Evolutionary conservation across 1,140 invertebrate species (phyloP).

Genomic region (Xylocopa sonorina): DNA sequence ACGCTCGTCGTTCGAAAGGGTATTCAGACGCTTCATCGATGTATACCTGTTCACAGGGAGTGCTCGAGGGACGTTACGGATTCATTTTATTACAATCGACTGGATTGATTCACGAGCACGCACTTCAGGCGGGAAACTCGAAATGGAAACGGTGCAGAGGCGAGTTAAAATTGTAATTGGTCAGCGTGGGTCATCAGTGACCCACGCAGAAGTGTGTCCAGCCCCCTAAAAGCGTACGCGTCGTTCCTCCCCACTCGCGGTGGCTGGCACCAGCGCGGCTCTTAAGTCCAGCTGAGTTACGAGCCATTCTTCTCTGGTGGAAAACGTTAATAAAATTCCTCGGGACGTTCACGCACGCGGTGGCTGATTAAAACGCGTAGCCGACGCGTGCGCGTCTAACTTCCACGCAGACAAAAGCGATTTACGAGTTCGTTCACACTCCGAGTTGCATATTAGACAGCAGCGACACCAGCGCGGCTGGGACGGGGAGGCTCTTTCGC

Average conservation of each 20-base stretch:
- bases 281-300: constrained; percentile 2
- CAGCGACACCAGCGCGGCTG: not conserved
- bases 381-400: constrained; percentile 25
- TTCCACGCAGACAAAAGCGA: constrained; percentile 42
- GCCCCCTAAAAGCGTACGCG: not conserved
- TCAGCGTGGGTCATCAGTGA: not conserved
- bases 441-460: constrained; percentile 45
- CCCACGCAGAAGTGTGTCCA: not conserved
- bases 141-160: too few species aligned
- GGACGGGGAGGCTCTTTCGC: too few species aligned
- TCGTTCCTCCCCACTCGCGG: too few species aligned
- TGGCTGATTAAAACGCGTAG: constrained; percentile 30
- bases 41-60: too few species aligned
- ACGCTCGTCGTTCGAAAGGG: not conserved
- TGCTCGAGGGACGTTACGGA: too few species aligned
- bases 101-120: too few species aligned
- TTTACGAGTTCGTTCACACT: constrained; percentile 64
- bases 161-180: too few species aligned
- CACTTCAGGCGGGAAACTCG: too few species aligned
- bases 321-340: constrained; percentile 20
- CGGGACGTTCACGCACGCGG: not conserved
- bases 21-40: not conserved
- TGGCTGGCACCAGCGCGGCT: not conserved
- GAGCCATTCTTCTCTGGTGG: constrained; percentile 30
- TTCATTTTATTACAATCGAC: not conserved